Percentiles rank a stretch among this genome's conserved stretches.
Conservation (phyloP, 2,113 vertebrate species). For the Carettochelys insculpta region DNA sequence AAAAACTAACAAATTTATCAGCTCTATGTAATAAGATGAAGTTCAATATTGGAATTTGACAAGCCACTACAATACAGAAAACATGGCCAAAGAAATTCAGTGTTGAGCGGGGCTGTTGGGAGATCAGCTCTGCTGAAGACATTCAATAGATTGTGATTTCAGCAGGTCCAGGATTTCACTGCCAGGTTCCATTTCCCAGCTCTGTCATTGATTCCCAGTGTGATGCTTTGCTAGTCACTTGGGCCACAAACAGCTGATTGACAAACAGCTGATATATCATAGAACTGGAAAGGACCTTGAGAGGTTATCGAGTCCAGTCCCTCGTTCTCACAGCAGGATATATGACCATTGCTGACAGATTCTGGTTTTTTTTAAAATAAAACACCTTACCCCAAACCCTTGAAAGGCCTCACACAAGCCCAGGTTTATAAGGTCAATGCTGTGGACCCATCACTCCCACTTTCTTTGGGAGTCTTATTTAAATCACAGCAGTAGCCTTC, state of each 20-base stretch:
- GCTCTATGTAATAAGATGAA: neutral
- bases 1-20: neutral
- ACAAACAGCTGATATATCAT: too few relatives aligned
- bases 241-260: too few relatives aligned
- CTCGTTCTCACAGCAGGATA: too few relatives aligned
- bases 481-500: neutral
- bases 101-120: neutral
- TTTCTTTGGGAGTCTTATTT: neutral
- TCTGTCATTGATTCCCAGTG: neutral
- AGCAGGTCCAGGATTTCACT: neutral
- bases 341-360: too few relatives aligned
- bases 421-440: too few relatives aligned
- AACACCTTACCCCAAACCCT: too few relatives aligned
- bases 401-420: too few relatives aligned
- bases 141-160: neutral
- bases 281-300: too few relatives aligned
- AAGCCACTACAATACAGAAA: neutral
- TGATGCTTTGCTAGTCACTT: too few relatives aligned
- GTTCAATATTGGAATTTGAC: neutral
- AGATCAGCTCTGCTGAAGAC: fast-evolving
- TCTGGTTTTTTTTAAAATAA: too few relatives aligned
- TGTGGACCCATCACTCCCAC: too few relatives aligned
- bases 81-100: neutral
- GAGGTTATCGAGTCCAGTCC: too few relatives aligned
- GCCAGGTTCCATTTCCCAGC: neutral